These are phyloP conservation scores for Atractosteus spatula DNA, from an alignment of 2,113 vertebrate genomes.

Conservation along the genomic window DNA sequence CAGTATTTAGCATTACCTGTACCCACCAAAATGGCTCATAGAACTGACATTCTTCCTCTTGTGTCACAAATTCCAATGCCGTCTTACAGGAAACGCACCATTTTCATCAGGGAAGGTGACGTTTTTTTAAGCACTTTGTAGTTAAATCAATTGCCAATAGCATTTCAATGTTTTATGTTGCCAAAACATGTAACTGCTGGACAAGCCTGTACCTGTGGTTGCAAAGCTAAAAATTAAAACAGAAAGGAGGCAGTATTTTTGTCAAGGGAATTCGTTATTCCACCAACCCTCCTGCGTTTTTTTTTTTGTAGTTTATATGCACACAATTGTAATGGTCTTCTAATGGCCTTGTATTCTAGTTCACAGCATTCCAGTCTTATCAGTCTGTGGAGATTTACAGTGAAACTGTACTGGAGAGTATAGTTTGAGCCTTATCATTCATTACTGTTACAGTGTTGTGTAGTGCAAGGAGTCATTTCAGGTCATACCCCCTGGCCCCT, in stretches of 20 bases:
- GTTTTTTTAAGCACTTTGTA: constrained; percentile 90
- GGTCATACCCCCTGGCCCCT: not conserved
- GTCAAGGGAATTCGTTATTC: constrained; percentile 57
- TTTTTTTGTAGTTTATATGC: constrained; percentile 57
- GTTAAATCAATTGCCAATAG: constrained; percentile 86
- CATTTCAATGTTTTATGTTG: constrained; percentile 72
- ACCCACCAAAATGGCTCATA: constrained; percentile 5
- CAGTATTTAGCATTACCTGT: constrained; percentile 46
- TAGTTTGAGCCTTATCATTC: constrained; percentile 65
- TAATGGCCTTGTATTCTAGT: constrained; percentile 68
- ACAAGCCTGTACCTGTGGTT: constrained; percentile 52
- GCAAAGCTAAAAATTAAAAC: constrained; percentile 43
- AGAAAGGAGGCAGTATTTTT: constrained; percentile 39
- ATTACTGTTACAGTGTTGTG: constrained; percentile 12
- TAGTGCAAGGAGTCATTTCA: not conserved
- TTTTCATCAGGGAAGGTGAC: constrained; percentile 66
- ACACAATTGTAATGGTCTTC: constrained; percentile 33
- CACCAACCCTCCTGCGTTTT: constrained; percentile 46
- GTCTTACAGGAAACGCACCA: constrained; percentile 59
- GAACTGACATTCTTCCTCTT: not conserved
- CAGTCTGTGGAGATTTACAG: constrained; percentile 71
- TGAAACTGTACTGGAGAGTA: constrained; percentile 60
- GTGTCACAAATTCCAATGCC: constrained; percentile 19
- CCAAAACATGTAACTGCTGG: constrained; percentile 68
- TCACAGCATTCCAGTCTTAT: constrained; percentile 62